A percentile compares a stretch with the other conserved stretches of the same genome.
These are phyloP conservation scores for Manis pentadactyla DNA, from an alignment of 2,797 vertebrate species.

Conservation along the genomic window DNA sequence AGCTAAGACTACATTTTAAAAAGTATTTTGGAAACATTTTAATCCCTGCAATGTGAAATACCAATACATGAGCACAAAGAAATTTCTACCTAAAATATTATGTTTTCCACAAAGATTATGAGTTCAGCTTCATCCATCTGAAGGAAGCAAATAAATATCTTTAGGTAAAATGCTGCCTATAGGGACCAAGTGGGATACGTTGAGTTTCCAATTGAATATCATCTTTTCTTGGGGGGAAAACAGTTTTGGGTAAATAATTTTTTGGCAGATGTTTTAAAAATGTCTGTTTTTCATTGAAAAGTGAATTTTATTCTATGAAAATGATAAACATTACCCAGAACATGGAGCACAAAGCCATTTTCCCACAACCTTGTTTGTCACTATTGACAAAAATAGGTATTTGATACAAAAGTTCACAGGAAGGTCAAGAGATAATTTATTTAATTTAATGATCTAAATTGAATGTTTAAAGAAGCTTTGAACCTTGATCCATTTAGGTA, in stretches of 20 bases:
- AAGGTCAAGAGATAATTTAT: slow-evolving; percentile 36
- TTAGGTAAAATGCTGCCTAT: background rate
- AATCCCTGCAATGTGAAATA: background rate
- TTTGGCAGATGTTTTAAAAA: slow-evolving; percentile 41
- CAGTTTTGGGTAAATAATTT: background rate
- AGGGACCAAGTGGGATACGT: background rate
- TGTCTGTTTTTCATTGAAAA: slow-evolving; percentile 21
- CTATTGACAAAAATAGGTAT: slow-evolving; percentile 39
- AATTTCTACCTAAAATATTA: background rate
- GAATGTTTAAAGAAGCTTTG: background rate
- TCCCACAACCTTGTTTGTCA: slow-evolving; percentile 16
- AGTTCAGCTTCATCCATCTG: background rate
- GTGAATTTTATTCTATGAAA: slow-evolving; percentile 56
- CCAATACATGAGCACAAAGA: background rate
- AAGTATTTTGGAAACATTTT: background rate
- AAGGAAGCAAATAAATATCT: background rate
- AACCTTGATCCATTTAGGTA: background rate
- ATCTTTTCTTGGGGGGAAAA: slow-evolving; percentile 5
- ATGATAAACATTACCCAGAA: slow-evolving; percentile 61
- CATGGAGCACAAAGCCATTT: slow-evolving; percentile 4
- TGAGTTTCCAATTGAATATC: background rate
- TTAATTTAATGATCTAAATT: background rate
- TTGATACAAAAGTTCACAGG: background rate
- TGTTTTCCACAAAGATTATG: background rate
- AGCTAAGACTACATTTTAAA: background rate